These are phyloP conservation scores for Steatocranus sp. DNA, from an alignment of 2,797 vertebrate genomes.

Conservation along the genomic window DNA sequence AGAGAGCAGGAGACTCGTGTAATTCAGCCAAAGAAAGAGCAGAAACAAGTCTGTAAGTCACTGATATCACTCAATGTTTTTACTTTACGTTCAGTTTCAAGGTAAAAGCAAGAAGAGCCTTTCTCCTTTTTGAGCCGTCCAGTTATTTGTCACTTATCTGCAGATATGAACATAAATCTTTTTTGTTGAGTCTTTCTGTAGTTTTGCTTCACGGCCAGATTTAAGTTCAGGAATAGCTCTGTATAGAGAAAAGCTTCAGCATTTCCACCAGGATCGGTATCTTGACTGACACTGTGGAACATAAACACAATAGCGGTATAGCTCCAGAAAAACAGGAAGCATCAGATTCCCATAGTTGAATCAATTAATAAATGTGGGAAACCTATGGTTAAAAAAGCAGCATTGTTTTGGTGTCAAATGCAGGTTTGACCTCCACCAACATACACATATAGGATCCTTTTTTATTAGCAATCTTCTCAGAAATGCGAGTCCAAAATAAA, in stretches of 20 bases:
- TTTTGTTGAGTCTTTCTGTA: neutral
- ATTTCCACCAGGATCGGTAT: constrained; percentile 21
- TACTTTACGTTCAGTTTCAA: neutral
- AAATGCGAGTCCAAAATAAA: constrained; percentile 24
- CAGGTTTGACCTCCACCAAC: constrained; percentile 10
- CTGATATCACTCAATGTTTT: no score
- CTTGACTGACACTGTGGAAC: constrained; percentile 29
- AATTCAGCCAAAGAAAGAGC: neutral
- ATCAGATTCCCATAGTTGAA: constrained; percentile 30
- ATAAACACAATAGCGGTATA: constrained; percentile 39
- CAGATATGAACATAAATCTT: neutral
- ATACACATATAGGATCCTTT: constrained; percentile 31
- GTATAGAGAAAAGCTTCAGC: neutral
- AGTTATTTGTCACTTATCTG: neutral
- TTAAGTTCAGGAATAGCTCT: neutral
- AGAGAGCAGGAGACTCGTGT: neutral
- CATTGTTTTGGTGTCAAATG: constrained; percentile 49
- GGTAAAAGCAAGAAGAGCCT: neutral
- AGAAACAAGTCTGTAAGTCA: neutral
- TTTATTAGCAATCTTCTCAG: constrained; percentile 25
- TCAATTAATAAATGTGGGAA: constrained; percentile 32
- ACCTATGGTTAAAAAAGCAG: constrained; percentile 1
- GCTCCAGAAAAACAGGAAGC: constrained; percentile 64
- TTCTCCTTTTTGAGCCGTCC: neutral
- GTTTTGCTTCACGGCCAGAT: neutral